Percentiles rank a stretch among this genome's conserved stretches.
Evolutionary conservation across 1,140 invertebrate species (phyloP).

Genomic region (Dinoponera quadriceps): DNA sequence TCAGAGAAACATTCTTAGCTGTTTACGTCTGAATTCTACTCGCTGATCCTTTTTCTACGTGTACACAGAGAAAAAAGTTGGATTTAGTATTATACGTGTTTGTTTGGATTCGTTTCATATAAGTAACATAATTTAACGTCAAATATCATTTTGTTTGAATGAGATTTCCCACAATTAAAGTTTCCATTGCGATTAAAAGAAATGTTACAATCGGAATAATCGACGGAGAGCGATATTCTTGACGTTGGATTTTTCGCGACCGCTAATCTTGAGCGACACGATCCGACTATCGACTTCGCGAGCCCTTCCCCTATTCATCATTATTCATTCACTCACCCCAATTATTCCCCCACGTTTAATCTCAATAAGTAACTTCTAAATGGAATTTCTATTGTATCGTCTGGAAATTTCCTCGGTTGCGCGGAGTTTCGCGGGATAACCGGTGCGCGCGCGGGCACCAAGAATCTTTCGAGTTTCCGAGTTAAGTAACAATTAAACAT

Average conservation of each 20-base stretch:
- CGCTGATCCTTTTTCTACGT: too few relatives aligned
- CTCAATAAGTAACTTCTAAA: constrained; percentile 10
- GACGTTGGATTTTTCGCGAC: neutral
- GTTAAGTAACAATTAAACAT: constrained; percentile 57
- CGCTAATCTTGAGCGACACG: neutral
- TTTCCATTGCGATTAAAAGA: too few relatives aligned
- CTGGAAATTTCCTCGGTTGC: constrained; percentile 9
- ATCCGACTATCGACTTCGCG: neutral
- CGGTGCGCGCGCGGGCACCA: constrained; percentile 6
- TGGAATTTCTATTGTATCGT: constrained; percentile 21
- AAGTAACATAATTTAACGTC: too few relatives aligned
- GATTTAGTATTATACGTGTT: too few relatives aligned
- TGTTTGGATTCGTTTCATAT: too few relatives aligned
- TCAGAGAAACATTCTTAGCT: too few relatives aligned
- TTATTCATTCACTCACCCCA: neutral
- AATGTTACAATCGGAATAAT: too few relatives aligned
- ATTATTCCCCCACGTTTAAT: neutral
- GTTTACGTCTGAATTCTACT: too few relatives aligned
- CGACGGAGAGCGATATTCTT: too few relatives aligned
- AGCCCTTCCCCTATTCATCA: neutral
- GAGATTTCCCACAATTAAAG: too few relatives aligned
- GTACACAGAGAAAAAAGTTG: too few relatives aligned
- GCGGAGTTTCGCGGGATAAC: constrained; percentile 14
- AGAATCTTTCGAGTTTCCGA: constrained; percentile 25
- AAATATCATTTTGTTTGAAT: too few relatives aligned